Conservation (phyloP, 1,140 invertebrate species). For the Dinothrombium tinctorium region DNA sequence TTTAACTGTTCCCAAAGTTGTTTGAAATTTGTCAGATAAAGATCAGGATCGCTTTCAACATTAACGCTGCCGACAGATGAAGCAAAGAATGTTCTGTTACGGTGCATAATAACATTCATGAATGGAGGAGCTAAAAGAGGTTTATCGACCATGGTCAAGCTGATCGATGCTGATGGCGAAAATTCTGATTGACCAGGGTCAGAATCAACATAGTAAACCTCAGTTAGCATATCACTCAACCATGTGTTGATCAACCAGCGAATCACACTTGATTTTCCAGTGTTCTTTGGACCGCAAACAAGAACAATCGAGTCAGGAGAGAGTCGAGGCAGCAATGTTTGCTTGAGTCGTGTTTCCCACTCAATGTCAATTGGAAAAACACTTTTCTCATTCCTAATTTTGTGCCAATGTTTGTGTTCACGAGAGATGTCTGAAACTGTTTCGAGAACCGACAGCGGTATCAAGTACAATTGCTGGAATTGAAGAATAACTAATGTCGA, state of each 20-base stretch:
- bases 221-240: neutral
- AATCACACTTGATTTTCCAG: conserved; percentile 11
- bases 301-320: too few species aligned
- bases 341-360: too few species aligned
- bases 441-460: too few species aligned
- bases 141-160: neutral
- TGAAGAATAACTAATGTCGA: too few species aligned
- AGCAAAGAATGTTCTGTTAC: neutral
- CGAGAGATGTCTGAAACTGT: neutral
- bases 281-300: conserved; percentile 8
- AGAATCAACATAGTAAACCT: conserved; percentile 6
- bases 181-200: conserved; percentile 13
- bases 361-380: too few species aligned
- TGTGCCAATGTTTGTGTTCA: too few species aligned
- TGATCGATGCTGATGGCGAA: conserved; percentile 5
- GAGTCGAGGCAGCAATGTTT: too few species aligned
- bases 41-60: neutral
- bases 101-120: conserved; percentile 5
- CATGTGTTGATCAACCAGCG: conserved; percentile 9
- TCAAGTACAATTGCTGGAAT: too few species aligned
- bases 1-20: neutral
- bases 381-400: too few species aligned
- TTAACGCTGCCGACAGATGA: conserved; percentile 1
- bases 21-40: neutral
- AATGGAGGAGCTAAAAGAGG: neutral